These are phyloP conservation scores for Plectus sambesii DNA, from an alignment of 1,140 invertebrate species.

Conservation along the genomic window DNA sequence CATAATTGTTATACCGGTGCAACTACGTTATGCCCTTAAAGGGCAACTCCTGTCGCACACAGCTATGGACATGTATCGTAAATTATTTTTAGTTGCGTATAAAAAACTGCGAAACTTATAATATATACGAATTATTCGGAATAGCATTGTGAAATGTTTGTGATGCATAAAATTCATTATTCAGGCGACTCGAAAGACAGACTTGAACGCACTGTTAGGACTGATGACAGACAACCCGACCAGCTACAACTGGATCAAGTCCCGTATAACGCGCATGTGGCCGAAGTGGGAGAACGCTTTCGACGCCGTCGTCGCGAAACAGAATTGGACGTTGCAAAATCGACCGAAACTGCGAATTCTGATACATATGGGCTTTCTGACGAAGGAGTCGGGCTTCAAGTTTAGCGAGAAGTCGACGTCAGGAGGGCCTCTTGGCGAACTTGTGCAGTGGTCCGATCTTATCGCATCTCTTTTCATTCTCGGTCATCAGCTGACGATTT, in stretches of 20 bases:
- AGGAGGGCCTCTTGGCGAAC: constrained; percentile 48
- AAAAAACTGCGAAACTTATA: no score
- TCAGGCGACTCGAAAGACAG: no score
- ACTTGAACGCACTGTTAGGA: constrained; percentile 43
- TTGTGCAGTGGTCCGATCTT: constrained; percentile 49
- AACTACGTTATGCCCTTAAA: no score
- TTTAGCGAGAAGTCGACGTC: constrained; percentile 47
- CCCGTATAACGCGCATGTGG: constrained; percentile 47
- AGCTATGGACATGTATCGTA: no score
- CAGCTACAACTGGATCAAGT: constrained; percentile 48
- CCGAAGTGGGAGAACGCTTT: constrained; percentile 43
- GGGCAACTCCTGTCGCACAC: no score
- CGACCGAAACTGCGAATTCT: constrained; percentile 45
- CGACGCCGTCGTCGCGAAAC: constrained; percentile 33
- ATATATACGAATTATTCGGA: no score
- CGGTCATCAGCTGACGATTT: constrained; percentile 48
- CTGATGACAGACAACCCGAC: constrained; percentile 44
- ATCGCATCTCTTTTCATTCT: constrained; percentile 47
- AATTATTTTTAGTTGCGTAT: no score
- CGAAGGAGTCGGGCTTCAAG: constrained; percentile 48
- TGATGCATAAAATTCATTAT: no score
- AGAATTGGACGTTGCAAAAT: constrained; percentile 28
- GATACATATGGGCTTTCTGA: constrained; percentile 48
- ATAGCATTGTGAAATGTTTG: no score
- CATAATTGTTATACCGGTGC: no score